A percentile compares a stretch with the other conserved stretches of the same genome.
Conservation (phyloP, 2,113 vertebrate species). For the Ivindomyrus marchei region DNA sequence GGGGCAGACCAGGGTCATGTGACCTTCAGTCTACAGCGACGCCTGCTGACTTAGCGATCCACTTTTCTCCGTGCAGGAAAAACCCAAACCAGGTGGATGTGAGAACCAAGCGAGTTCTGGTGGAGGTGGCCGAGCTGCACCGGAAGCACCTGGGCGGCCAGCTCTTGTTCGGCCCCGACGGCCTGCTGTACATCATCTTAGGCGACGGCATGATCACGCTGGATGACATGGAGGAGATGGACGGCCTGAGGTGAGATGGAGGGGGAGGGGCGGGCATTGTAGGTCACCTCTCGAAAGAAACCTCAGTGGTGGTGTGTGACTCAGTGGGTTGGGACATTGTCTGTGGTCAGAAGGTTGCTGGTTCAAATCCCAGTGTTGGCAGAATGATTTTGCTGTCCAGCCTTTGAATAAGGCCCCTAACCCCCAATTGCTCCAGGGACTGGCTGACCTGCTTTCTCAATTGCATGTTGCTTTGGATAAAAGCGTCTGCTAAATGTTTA, state of each 20-base stretch:
- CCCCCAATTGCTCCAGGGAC: neutral
- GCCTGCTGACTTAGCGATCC: neutral
- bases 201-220: conserved; percentile 98
- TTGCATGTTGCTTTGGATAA: neutral
- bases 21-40: neutral
- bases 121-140: conserved; percentile 94
- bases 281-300: neutral
- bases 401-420: neutral
- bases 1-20: neutral
- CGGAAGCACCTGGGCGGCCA: conserved; percentile 93
- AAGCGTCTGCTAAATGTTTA: neutral
- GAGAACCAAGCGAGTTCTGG: conserved; percentile 79
- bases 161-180: conserved; percentile 83
- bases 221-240: conserved; percentile 99
- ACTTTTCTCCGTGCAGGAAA: conserved; percentile 64
- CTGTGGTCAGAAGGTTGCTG: neutral
- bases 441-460: neutral
- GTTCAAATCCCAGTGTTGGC: neutral
- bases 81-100: conserved; percentile 88
- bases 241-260: conserved; percentile 81
- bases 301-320: neutral
- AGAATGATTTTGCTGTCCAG: neutral
- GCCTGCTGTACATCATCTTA: conserved; percentile 85
- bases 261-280: neutral
- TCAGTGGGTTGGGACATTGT: neutral